Evolutionary conservation across 2,797 vertebrate genomes (phyloP), one percentile per base, ranked within the genome.

Genomic region (Muscicapa comitata): DNA sequence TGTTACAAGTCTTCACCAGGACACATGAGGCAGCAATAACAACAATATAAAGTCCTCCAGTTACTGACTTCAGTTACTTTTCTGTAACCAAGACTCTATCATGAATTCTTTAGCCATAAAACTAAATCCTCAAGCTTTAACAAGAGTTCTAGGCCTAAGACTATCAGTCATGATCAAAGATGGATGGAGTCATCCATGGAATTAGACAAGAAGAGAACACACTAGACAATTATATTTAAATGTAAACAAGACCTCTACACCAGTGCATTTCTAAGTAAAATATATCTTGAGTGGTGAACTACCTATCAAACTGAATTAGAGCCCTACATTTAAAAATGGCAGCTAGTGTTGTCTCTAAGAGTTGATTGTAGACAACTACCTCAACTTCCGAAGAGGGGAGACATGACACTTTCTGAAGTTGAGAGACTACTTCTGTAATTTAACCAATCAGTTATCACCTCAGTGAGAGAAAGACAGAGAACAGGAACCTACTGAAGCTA

Each of bases 91-190:
- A 50, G 51, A 63, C 23, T 72, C 48, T 81, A 26, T 35, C 35
- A 48, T 74, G 93, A 68, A 62, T 54, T 96, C 45, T 72, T 94
- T 40, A 88, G 65, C 40, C 42, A 67, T 63, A 85, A 92, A 82
- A 91, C 59, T 83, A 94, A 88, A 94, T 83, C 25, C 50, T 94
- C 20, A 61, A 83, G 57, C 77, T 86, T 61, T 88, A 83, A 85
- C 40, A 79, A 53, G 50, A 83, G 29, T 62, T 86, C 68, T 86
- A 87, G 48, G 29, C n/a, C 77, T 93, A 91, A 85, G 35, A 26
- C 71, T 76, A 80, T 38, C 59, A 57, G 50, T 89, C 24, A 73
- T 76, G 72, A 74, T 51, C 84, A 85, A 82, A 90, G 61, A 19
- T 74, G 57, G 53, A 80, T 71, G 26, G 26, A 86, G 67, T 25